Conservation (phyloP, 2,113 vertebrate genomes). For the Barbus barbus region DNA sequence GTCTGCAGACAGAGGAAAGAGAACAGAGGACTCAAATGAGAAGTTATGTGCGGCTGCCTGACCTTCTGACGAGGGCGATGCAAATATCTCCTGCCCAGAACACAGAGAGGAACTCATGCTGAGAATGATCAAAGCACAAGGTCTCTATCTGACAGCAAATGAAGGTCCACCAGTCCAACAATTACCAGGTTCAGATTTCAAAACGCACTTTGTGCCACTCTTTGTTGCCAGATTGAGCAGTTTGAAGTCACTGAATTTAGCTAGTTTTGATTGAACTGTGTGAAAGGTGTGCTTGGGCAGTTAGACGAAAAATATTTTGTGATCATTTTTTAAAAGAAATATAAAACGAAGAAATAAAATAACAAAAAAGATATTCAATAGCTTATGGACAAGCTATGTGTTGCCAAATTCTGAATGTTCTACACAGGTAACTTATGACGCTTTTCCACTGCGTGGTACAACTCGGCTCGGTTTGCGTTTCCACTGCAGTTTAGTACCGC, state of each 20-base stretch:
- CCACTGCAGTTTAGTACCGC: no score
- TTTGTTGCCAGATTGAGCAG: neutral
- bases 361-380: neutral
- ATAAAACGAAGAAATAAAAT: neutral
- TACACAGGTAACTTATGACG: neutral
- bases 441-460: no score
- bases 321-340: neutral
- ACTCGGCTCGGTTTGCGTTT: no score
- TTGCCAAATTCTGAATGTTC: neutral
- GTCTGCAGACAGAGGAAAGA: neutral
- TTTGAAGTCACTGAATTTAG: neutral
- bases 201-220: neutral
- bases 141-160: constrained; percentile 31
- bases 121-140: constrained; percentile 25
- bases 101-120: constrained; percentile 11
- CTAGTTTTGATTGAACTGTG: neutral
- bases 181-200: constrained; percentile 20
- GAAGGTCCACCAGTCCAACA: constrained; percentile 2
- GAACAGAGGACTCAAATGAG: constrained; percentile 9
- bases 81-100: constrained; percentile 17
- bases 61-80: constrained; percentile 28
- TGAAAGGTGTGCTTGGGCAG: no score
- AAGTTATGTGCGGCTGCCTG: constrained; percentile 13
- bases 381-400: no score
- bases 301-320: neutral